Conservation (phyloP, 2,113 vertebrate genomes). For the Camelus dromedarius region DNA sequence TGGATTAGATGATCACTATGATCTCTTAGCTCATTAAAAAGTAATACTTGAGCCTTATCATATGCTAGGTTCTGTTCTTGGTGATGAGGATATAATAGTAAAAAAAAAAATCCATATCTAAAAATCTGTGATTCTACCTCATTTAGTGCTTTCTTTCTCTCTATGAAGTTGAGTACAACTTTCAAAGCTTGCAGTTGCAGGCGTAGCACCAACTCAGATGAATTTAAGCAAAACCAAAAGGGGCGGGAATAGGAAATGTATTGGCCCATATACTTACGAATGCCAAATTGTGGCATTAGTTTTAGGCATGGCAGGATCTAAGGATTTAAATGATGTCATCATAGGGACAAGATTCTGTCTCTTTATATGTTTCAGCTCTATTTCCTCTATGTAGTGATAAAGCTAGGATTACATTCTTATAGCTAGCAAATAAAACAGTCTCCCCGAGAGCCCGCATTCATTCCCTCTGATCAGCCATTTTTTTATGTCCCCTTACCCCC, state of each 20-base stretch:
- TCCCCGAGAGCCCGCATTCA: background rate
- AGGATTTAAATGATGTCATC: constrained; percentile 9
- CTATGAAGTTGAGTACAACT: background rate
- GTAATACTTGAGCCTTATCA: background rate
- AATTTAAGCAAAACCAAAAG: constrained; percentile 6
- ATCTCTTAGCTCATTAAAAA: constrained; percentile 25
- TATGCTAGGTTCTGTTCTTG: background rate
- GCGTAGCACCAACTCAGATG: background rate
- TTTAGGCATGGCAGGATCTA: background rate
- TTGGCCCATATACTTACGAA: background rate
- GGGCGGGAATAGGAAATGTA: background rate
- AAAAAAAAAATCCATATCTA: background rate
- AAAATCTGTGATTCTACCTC: background rate
- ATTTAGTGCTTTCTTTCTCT: background rate
- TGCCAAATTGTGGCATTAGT: background rate
- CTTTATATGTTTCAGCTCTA: background rate
- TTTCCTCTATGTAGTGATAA: background rate
- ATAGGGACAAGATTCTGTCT: background rate
- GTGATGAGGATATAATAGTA: background rate
- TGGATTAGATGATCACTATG: background rate
- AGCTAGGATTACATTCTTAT: background rate
- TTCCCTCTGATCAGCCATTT: background rate
- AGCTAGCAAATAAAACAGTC: background rate
- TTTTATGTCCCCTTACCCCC: background rate
- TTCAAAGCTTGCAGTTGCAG: constrained; percentile 16